Conservation (phyloP, 2,888 invertebrate species). For the Drosophila paracracens region DNA sequence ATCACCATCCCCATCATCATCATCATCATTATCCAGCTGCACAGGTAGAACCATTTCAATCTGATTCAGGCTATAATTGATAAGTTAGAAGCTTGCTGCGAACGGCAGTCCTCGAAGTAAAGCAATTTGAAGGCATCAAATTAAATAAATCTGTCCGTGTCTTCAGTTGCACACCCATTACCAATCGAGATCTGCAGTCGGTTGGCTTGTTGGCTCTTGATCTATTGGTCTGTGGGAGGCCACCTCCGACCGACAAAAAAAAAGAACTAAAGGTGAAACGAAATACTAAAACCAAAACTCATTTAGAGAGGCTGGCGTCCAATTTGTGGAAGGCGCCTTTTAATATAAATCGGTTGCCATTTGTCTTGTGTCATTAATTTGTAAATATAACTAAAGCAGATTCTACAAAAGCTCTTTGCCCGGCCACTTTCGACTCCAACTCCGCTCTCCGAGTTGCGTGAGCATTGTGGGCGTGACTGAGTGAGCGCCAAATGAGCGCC, state of each 20-base stretch:
- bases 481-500: conserved; percentile 73
- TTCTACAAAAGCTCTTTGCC: conserved; percentile 52
- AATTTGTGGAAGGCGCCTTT: conserved; percentile 62
- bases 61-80: conserved; percentile 42
- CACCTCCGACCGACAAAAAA: conserved; percentile 37
- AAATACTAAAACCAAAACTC: conserved; percentile 41
- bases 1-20: conserved; percentile 44
- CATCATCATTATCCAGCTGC: conserved; percentile 45
- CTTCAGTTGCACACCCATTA: conserved; percentile 50
- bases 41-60: conserved; percentile 35
- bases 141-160: conserved; percentile 53
- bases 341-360: conserved; percentile 73
- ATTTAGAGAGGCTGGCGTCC: conserved; percentile 59
- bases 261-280: background rate
- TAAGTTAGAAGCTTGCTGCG: conserved; percentile 29
- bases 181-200: conserved; percentile 37
- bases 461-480: conserved; percentile 70
- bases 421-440: conserved; percentile 14
- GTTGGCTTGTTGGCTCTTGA: conserved; percentile 24
- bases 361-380: conserved; percentile 75
- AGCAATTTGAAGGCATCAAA: conserved; percentile 35
- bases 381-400: conserved; percentile 65
- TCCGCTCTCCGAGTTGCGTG: conserved; percentile 56
- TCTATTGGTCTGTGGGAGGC: conserved; percentile 45
- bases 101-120: conserved; percentile 39